These are phyloP conservation scores for Stichopus horrens DNA, from an alignment of 53 echinoderm and acorn worm species.

Conservation along the genomic window DNA sequence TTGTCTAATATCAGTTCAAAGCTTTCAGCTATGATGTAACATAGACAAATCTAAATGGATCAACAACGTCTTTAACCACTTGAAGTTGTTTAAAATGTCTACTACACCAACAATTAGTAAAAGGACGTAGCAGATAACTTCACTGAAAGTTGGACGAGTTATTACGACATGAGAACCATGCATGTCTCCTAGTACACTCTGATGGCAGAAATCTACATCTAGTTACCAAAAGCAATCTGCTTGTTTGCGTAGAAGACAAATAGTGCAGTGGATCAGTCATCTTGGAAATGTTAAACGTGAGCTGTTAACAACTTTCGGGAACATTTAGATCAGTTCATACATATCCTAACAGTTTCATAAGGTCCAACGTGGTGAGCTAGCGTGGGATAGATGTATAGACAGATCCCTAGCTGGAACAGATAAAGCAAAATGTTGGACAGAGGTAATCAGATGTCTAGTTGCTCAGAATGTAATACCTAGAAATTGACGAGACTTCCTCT, in stretches of 20 bases:
- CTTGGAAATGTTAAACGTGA: constrained; percentile 45
- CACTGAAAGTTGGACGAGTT: constrained; percentile 57
- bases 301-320: constrained; percentile 47
- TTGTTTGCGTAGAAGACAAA: constrained; percentile 26
- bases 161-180: constrained; percentile 64
- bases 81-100: constrained; percentile 41
- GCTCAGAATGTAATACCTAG: constrained; percentile 26
- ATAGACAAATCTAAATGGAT: constrained; percentile 28
- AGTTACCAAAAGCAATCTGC: constrained; percentile 48
- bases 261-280: constrained; percentile 42
- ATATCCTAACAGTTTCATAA: constrained; percentile 23
- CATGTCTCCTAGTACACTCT: constrained; percentile 55
- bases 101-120: not conserved
- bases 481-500: constrained; percentile 62
- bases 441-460: constrained; percentile 38
- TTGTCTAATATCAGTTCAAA: constrained; percentile 34
- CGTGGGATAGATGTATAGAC: constrained; percentile 54
- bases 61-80: constrained; percentile 7
- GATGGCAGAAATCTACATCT: constrained; percentile 21
- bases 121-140: not conserved
- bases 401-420: constrained; percentile 50
- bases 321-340: constrained; percentile 47
- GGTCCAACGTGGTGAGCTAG: constrained; percentile 49
- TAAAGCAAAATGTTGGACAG: constrained; percentile 48
- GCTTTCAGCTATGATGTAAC: constrained; percentile 17